phyloP scores from a whole-genome alignment of 2,888 invertebrate species.

The Cremastobaeus sp. region DNA sequence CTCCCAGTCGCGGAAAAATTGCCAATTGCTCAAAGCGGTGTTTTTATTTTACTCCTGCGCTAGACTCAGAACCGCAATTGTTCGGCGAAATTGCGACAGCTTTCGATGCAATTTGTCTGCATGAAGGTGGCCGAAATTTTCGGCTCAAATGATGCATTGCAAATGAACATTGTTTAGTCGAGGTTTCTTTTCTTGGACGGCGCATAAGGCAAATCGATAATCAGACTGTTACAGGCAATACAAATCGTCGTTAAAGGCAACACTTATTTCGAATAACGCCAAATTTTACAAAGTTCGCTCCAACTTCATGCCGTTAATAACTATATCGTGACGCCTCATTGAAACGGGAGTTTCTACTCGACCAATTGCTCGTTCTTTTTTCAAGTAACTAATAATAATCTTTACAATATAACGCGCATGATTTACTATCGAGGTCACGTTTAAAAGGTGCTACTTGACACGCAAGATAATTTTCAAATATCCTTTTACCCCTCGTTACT shows the following conservation, averaged over 20 bases:
- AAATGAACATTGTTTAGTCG: too few species aligned
- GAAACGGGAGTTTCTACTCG: constrained; percentile 68
- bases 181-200: too few species aligned
- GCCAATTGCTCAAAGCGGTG: too few species aligned
- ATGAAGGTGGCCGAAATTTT: too few species aligned
- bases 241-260: too few species aligned
- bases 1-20: constrained; percentile 64
- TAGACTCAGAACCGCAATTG: constrained; percentile 58
- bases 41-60: constrained; percentile 57
- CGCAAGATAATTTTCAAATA: constrained; percentile 68
- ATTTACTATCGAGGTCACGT: constrained; percentile 64
- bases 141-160: too few species aligned
- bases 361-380: constrained; percentile 64
- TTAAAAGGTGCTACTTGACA: constrained; percentile 67
- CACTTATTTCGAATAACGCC: too few species aligned
- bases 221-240: too few species aligned
- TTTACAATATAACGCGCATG: constrained; percentile 69
- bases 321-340: constrained; percentile 74
- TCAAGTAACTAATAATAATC: constrained; percentile 70
- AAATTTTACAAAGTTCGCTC: constrained; percentile 58
- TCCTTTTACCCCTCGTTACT: constrained; percentile 48
- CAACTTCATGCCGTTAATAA: constrained; percentile 76
- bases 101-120: too few species aligned
- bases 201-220: too few species aligned
- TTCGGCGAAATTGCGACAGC: constrained; percentile 41